phyloP scores from a whole-genome alignment of 35 echinoderm and acorn worm species.

The Heliocidaris erythrogramma region DNA sequence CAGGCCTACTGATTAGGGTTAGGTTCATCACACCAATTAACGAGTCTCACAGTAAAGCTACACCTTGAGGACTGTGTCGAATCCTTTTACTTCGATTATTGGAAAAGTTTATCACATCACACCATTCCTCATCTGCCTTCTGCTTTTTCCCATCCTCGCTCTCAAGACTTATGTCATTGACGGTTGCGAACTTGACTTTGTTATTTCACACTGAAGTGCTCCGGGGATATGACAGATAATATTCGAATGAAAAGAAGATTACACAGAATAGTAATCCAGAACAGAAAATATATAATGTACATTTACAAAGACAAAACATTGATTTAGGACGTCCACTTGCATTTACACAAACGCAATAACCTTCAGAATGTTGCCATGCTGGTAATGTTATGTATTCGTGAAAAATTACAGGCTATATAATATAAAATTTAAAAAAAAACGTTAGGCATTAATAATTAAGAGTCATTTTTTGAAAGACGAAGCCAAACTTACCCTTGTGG shows the following conservation, averaged over 20 bases:
- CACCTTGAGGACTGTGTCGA: background rate
- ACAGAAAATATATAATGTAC: too few species aligned
- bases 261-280: too few species aligned
- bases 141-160: background rate
- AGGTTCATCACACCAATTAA: constrained; percentile 29
- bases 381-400: background rate
- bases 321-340: background rate
- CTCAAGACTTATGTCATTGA: background rate
- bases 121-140: background rate
- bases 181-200: background rate
- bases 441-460: background rate
- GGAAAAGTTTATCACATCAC: background rate
- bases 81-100: background rate
- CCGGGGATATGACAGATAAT: too few species aligned
- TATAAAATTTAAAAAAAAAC: background rate
- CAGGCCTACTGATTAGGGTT: constrained; percentile 13
- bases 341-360: background rate
- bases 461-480: background rate
- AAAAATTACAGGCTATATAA: background rate
- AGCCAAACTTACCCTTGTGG: background rate
- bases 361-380: background rate
- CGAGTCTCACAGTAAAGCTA: background rate
- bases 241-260: too few species aligned
- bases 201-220: background rate
- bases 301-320: background rate